Percentiles rank a stretch among this genome's conserved stretches.
Conservation (phyloP, 2,113 vertebrate species). For the Fregata magnificens region DNA sequence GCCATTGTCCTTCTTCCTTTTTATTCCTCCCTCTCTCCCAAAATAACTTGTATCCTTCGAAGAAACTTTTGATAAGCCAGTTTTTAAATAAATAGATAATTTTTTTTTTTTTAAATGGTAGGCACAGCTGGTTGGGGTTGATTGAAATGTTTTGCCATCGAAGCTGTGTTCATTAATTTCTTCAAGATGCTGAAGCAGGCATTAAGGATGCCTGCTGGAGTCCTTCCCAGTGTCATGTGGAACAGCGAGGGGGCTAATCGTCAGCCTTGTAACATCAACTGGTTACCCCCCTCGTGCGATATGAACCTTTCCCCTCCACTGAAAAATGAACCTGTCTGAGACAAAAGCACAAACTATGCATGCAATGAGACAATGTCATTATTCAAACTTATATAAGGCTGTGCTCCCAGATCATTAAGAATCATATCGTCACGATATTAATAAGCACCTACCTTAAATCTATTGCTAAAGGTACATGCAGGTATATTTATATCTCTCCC, state of each 20-base stretch:
- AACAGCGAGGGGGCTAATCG: constrained; percentile 85
- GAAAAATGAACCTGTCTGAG: constrained; percentile 85
- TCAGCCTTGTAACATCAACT: constrained; percentile 87
- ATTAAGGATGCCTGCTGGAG: constrained; percentile 85
- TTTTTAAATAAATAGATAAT: constrained; percentile 23
- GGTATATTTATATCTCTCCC: constrained; percentile 69
- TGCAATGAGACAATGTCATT: constrained; percentile 79
- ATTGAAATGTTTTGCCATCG: constrained; percentile 87
- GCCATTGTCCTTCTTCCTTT: constrained; percentile 70
- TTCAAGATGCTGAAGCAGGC: constrained; percentile 84
- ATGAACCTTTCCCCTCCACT: constrained; percentile 85
- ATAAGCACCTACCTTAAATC: constrained; percentile 75
- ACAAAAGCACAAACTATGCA: constrained; percentile 83
- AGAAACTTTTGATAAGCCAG: constrained; percentile 74
- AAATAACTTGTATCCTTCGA: constrained; percentile 58
- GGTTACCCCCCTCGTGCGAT: constrained; percentile 84
- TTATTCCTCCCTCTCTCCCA: constrained; percentile 41
- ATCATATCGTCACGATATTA: constrained; percentile 82
- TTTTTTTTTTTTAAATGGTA: constrained; percentile 27
- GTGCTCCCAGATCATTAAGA: constrained; percentile 80
- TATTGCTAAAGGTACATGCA: constrained; percentile 51
- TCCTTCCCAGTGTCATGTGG: constrained; percentile 85
- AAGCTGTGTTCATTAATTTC: constrained; percentile 85
- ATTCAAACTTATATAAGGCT: constrained; percentile 81
- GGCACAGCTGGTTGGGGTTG: constrained; percentile 83